A percentile compares a stretch with the other conserved stretches of the same genome.
Evolutionary conservation across 2,888 invertebrate species (phyloP).

Genomic region (Herminia tarsipennalis): DNA sequence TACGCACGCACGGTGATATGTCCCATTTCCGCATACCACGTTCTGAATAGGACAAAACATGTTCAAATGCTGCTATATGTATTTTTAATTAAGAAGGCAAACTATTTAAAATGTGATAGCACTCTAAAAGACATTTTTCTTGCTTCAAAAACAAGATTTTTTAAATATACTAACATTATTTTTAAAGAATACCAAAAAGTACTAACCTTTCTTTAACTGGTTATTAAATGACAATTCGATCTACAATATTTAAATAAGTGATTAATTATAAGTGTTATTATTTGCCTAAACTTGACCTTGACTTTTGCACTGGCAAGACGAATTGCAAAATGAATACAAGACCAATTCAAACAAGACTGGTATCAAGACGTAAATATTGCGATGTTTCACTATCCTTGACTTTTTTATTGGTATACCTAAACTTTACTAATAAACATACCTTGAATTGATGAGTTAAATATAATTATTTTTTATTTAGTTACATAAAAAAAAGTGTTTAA

Average conservation of each 20-base stretch:
- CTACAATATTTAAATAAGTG: slow-evolving; percentile 15
- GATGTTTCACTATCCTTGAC: slow-evolving; percentile 15
- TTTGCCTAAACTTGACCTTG: slow-evolving; percentile 28
- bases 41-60: too few relatives aligned
- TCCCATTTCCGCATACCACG: too few relatives aligned
- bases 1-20: too few relatives aligned
- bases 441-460: too few relatives aligned
- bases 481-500: too few relatives aligned
- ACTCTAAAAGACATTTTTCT: slow-evolving; percentile 31
- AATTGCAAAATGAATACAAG: slow-evolving; percentile 15
- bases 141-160: not conserved
- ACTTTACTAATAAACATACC: too few relatives aligned
- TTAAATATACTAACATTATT: not conserved
- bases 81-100: too few relatives aligned
- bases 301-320: slow-evolving; percentile 13
- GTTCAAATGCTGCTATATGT: too few relatives aligned
- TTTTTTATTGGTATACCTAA: not conserved
- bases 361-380: slow-evolving; percentile 11
- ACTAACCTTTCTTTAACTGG: slow-evolving; percentile 8
- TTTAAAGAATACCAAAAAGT: slow-evolving; percentile 12
- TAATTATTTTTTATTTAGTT: too few relatives aligned
- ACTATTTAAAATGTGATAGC: too few relatives aligned
- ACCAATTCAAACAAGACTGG: slow-evolving; percentile 38
- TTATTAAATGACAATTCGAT: slow-evolving; percentile 6
- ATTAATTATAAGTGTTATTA: slow-evolving; percentile 18